Evolutionary conservation across 2,888 invertebrate species (phyloP).

Genomic region (Hypomecis punctinalis): DNA sequence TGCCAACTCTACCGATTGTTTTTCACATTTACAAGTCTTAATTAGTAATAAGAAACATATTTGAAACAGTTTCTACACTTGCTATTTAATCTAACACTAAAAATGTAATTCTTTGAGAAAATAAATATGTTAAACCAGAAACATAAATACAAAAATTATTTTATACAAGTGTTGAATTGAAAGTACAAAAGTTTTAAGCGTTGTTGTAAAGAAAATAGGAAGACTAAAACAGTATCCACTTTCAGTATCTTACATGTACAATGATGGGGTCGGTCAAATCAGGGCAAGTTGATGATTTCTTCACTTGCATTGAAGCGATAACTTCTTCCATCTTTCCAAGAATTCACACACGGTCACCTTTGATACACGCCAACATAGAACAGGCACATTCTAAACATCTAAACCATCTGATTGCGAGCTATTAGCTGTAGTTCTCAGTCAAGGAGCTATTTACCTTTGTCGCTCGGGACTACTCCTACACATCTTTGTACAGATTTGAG

Average conservation of each 20-base stretch:
- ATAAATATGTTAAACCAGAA: too few species aligned
- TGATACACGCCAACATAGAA: slow-evolving; percentile 1
- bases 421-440: slow-evolving; percentile 10
- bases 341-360: background rate
- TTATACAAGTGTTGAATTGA: too few species aligned
- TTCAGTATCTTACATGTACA: slow-evolving; percentile 7
- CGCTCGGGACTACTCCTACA: slow-evolving; percentile 22
- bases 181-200: too few species aligned
- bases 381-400: background rate
- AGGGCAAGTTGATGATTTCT: slow-evolving; percentile 13
- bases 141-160: too few species aligned
- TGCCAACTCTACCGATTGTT: too few species aligned
- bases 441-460: slow-evolving; percentile 15
- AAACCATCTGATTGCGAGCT: background rate
- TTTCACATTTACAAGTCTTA: too few species aligned
- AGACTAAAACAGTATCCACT: too few species aligned
- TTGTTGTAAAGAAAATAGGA: too few species aligned
- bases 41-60: too few species aligned
- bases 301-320: background rate
- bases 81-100: too few species aligned
- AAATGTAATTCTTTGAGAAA: too few species aligned
- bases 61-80: too few species aligned
- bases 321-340: slow-evolving; percentile 1
- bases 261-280: background rate
- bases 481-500: background rate